Evolutionary conservation across 1,140 invertebrate genomes (phyloP).

Genomic region (Himalopsyche phryganea): DNA sequence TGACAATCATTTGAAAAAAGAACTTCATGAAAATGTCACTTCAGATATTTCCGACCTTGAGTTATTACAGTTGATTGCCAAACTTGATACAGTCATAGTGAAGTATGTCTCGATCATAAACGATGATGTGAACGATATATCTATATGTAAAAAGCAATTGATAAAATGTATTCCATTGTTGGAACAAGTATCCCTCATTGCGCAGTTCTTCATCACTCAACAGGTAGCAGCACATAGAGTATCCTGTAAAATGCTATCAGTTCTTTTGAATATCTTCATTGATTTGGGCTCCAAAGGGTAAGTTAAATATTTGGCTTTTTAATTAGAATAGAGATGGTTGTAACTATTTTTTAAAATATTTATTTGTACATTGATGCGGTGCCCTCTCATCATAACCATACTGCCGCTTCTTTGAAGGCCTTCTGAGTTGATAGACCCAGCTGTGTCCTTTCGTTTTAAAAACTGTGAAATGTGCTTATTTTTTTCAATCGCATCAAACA

Average conservation of each 20-base stretch:
- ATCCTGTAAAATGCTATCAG: slow-evolving; percentile 77
- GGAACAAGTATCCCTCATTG: slow-evolving; percentile 70
- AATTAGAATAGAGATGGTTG: too few relatives aligned
- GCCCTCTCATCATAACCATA: too few relatives aligned
- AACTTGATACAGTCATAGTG: slow-evolving; percentile 42
- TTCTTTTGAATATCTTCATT: slow-evolving; percentile 80
- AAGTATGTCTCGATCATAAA: slow-evolving; percentile 7
- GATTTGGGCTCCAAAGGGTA: slow-evolving; percentile 75
- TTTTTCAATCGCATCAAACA: too few relatives aligned
- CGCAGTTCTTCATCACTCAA: slow-evolving; percentile 75
- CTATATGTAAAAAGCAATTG: slow-evolving; percentile 36
- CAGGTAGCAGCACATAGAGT: slow-evolving; percentile 72
- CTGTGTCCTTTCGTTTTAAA: too few relatives aligned
- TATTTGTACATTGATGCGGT: too few relatives aligned
- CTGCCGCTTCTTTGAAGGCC: too few relatives aligned
- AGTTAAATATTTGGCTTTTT: slow-evolving; percentile 41
- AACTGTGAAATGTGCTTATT: too few relatives aligned
- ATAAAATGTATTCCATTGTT: slow-evolving; percentile 64
- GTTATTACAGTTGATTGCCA: slow-evolving; percentile 44
- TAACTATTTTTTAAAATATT: too few relatives aligned
- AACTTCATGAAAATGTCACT: slow-evolving; percentile 58
- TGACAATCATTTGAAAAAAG: slow-evolving; percentile 62
- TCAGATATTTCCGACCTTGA: slow-evolving; percentile 57
- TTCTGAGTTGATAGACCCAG: too few relatives aligned
- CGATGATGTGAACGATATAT: slow-evolving; percentile 1